These are phyloP conservation scores for Eublepharis macularius DNA, from an alignment of 2,113 vertebrate genomes.

Conservation along the genomic window DNA sequence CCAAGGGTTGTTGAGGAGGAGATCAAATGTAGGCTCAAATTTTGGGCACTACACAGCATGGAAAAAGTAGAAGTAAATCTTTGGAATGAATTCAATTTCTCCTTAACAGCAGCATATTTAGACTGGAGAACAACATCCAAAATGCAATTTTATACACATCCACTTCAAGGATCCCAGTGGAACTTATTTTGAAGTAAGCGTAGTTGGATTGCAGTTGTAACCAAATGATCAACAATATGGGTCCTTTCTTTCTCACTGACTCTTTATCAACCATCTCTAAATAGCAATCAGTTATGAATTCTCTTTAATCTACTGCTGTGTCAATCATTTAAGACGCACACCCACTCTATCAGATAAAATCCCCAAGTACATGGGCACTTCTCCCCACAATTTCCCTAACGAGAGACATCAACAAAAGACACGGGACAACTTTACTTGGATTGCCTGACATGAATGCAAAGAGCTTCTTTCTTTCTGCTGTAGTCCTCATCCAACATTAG, in stretches of 20 bases:
- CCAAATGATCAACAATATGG: not conserved
- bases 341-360: not conserved
- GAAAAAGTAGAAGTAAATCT: not conserved
- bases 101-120: not conserved
- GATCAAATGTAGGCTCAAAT: conserved; percentile 77
- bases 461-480: not conserved
- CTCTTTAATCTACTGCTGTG: not conserved
- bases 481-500: not conserved
- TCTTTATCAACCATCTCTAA: not conserved
- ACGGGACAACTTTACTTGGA: not conserved
- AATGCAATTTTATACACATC: not conserved
- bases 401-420: not conserved
- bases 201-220: not conserved
- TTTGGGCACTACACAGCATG: not conserved
- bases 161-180: not conserved
- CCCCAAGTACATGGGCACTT: not conserved
- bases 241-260: not conserved
- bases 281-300: not conserved
- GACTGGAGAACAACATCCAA: not conserved
- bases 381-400: not conserved
- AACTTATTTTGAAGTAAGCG: not conserved
- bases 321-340: not conserved
- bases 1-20: conserved; percentile 77
- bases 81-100: not conserved
- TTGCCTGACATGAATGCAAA: not conserved